Base-by-base conservation (phyloP, 2,113 vertebrate genomes). In the Salvelinus sp. region DNA sequence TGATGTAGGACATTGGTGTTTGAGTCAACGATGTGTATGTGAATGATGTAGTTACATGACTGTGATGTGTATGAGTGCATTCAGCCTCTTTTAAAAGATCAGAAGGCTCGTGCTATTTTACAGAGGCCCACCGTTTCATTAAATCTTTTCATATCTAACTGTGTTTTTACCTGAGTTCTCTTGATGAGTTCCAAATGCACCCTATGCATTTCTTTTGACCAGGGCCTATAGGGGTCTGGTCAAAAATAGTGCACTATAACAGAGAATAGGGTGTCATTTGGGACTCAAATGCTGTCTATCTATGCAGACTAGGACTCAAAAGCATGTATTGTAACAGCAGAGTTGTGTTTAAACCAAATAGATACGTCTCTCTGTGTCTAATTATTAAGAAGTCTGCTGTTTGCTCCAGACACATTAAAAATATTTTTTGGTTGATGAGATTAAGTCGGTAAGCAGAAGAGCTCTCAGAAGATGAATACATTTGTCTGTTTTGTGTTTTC, bases 401-500 rank as follows among this genome's bases (percentile, higher is more conserved):
- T 77, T n/a, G 3, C 20, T 57, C 62, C 70, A 75, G 62, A 78
- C 69, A 20, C 16, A 16, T 16, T 28, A 68, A 72, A 13, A 27
- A 3, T 9, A 10, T 64, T 14, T 13, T 13, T 10, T 44, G 33
- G 57, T 77, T 76, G 62, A 54, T 28, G 28, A 54, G 25, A 14
- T 48, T 48, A 27, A 12, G 62, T 20, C 6, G n/a, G 69, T 30
- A 14, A 38, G 62, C 69, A 57, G 22, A 5, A 22, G 33, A 33
- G 16, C 13, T 48, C n/a, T 14, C 38, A 30, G 30, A 47, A 20
- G 57, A 30, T 54, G 28, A 74, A 69, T 0, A 64, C 68, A 54
- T 79, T 76, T 74, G 48, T 27, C 22, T 86, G 57, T 84, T 27
- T 76, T 84, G 6, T 57, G 54, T 88, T 78, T 79, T 70, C 85